Base-by-base conservation (phyloP, 2,888 invertebrate genomes). In the Erebia epiphron region DNA sequence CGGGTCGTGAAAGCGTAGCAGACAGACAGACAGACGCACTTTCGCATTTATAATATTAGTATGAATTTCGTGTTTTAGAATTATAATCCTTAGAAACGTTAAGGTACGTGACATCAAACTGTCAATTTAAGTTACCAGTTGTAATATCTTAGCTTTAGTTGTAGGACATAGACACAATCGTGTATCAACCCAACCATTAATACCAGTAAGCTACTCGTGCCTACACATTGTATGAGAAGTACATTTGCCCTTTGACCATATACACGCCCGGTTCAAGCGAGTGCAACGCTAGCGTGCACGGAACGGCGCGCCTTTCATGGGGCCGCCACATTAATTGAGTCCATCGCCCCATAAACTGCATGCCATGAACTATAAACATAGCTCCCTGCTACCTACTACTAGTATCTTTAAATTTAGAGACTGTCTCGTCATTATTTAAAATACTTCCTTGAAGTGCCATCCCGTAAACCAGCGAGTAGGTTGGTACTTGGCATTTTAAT, bases 241-340 rank as follows among this genome's bases (percentile, higher is more conserved):
- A 61, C 61, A 18, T 18, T 61, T 61, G 61, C 41, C 61, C 61
- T 43, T 35, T 35, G 57, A n/a, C 57, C 13, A 26, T 8, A 26
- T 3, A n/a, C 9, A 9, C 35, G 61, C 18, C 54, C 43, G 43
- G 61, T 43, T 61, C 43, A 16, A 43, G 43, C 16, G 41, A n/a
- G 35, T 60, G 60, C 60, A 61, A 18, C 3, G 57, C 26, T 14
- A 5, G 57, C 57, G 54, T 35, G 61, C 46, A 61, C 61, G 61
- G 43, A 43, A 46, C 57, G 57, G 57, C 41, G 60, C 60, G 60
- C 61, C 61, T 16, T 18, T n/a, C 61, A 43, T 16, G 43, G 43
- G 5, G 10, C 43, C 43, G 61, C 18, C 61, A 41, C 60, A 61
- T 43, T 61, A 43, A 61, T 43, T 61, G 43, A 61, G 16, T 16